Percentiles rank a stretch among this genome's conserved stretches.
These are phyloP conservation scores for Hirudinaria manillensis DNA, from an alignment of 2,888 invertebrate species.

Conservation along the genomic window DNA sequence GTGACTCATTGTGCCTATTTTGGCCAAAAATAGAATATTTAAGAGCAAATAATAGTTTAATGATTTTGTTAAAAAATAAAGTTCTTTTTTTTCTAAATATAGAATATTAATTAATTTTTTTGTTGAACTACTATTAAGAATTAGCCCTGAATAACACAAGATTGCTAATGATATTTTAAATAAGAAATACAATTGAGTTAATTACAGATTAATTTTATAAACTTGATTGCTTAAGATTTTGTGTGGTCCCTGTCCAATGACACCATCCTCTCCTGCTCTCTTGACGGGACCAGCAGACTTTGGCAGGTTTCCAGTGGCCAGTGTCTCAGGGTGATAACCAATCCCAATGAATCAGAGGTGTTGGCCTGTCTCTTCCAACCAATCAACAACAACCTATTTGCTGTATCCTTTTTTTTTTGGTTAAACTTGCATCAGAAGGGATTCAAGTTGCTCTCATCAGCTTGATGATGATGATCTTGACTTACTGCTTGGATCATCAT, in stretches of 20 bases:
- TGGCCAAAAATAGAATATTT: too few species aligned
- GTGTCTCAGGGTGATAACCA: conserved; percentile 50
- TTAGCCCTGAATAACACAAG: too few species aligned
- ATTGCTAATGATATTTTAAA: too few species aligned
- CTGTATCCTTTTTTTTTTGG: conserved; percentile 58
- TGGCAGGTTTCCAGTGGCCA: conserved; percentile 62
- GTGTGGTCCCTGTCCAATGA: conserved; percentile 83
- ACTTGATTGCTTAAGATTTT: conserved; percentile 59
- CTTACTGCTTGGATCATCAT: not conserved
- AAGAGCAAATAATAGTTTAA: too few species aligned
- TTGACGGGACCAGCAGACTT: conserved; percentile 68
- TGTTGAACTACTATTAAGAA: too few species aligned
- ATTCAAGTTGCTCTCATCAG: not conserved
- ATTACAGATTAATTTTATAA: too few species aligned
- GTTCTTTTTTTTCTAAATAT: too few species aligned
- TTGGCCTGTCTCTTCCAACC: conserved; percentile 70
- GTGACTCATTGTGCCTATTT: too few species aligned
- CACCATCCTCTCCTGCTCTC: conserved; percentile 69
- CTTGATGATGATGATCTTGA: not conserved
- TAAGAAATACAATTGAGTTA: too few species aligned
- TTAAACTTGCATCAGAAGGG: not conserved
- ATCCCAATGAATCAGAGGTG: conserved; percentile 48
- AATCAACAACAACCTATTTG: conserved; percentile 76
- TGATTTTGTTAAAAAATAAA: too few species aligned
- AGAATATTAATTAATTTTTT: too few species aligned